Evolutionary conservation across 2,888 invertebrate species (phyloP).

Genomic region (Apodemia mormo): DNA sequence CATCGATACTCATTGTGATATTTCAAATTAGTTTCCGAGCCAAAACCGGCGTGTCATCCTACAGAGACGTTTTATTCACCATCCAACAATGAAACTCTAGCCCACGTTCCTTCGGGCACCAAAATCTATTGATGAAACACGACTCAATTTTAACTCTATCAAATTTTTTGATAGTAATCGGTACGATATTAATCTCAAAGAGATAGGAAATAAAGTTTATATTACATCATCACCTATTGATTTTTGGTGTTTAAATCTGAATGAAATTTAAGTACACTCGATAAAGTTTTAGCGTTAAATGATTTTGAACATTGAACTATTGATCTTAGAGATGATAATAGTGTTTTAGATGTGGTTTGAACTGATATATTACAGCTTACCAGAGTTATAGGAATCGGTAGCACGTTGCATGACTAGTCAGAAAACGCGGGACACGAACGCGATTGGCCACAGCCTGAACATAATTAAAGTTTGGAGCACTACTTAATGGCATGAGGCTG

Average conservation of each 20-base stretch:
- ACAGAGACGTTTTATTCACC: slow-evolving; percentile 72
- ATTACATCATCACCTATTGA: slow-evolving; percentile 52
- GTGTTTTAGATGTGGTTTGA: slow-evolving; percentile 36
- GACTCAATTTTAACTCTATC: slow-evolving; percentile 58
- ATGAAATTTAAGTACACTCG: slow-evolving; percentile 50
- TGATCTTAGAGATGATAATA: slow-evolving; percentile 51
- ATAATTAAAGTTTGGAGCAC: slow-evolving; percentile 81
- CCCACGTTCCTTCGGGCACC: slow-evolving; percentile 73
- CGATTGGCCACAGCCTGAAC: slow-evolving; percentile 81
- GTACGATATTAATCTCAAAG: slow-evolving; percentile 53
- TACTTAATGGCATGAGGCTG: slow-evolving; percentile 77
- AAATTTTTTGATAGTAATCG: slow-evolving; percentile 46
- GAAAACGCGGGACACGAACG: slow-evolving; percentile 78
- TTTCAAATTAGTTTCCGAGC: slow-evolving; percentile 78
- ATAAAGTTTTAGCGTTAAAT: slow-evolving; percentile 44
- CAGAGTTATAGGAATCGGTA: slow-evolving; percentile 70
- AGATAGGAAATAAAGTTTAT: slow-evolving; percentile 61
- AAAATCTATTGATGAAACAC: slow-evolving; percentile 58
- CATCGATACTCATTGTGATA: slow-evolving; percentile 78
- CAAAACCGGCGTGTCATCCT: slow-evolving; percentile 74
- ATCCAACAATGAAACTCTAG: slow-evolving; percentile 69
- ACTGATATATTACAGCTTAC: slow-evolving; percentile 40
- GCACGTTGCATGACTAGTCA: slow-evolving; percentile 80
- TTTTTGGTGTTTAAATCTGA: slow-evolving; percentile 53
- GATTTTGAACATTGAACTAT: slow-evolving; percentile 53